Percentiles rank a stretch among this genome's conserved stretches.
Evolutionary conservation across 37 sponge, comb jelly and placozoan species (phyloP).

Genomic region (Crambe crambe): DNA sequence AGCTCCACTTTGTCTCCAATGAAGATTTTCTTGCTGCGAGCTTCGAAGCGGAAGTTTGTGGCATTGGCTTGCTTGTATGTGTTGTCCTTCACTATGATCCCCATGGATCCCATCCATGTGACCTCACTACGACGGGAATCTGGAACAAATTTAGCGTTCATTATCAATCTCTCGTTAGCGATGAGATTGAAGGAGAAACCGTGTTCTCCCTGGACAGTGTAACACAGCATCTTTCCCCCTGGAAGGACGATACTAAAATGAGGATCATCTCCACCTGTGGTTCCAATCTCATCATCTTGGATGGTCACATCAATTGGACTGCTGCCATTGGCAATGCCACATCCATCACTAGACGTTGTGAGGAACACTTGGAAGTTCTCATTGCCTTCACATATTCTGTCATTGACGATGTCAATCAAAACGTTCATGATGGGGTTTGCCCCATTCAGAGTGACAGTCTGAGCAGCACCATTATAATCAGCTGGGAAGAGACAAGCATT

Average conservation of each 20-base stretch:
- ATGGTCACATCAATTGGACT: conserved; percentile 7
- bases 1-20: conserved; percentile 25
- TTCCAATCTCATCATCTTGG: conserved; percentile 10
- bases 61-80: conserved; percentile 13
- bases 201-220: conserved; percentile 47
- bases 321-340: background rate
- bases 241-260: conserved; percentile 30
- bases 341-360: background rate
- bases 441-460: background rate
- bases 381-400: conserved; percentile 8
- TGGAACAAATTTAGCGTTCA: conserved; percentile 47
- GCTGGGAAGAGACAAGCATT: no score
- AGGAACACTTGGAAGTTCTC: conserved; percentile 7
- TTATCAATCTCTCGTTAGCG: conserved; percentile 17
- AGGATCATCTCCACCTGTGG: conserved; percentile 30
- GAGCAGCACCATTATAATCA: no score
- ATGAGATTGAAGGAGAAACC: conserved; percentile 40
- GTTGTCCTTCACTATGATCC: conserved; percentile 27
- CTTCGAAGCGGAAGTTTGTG: conserved; percentile 27
- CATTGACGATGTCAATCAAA: conserved; percentile 4
- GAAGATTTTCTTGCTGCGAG: conserved; percentile 13
- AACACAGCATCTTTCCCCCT: conserved; percentile 27
- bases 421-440: background rate
- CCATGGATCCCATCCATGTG: conserved; percentile 42
- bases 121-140: conserved; percentile 30